phyloP scores from a whole-genome alignment of 1,140 invertebrate species.

The Trichogramma pretiosum region DNA sequence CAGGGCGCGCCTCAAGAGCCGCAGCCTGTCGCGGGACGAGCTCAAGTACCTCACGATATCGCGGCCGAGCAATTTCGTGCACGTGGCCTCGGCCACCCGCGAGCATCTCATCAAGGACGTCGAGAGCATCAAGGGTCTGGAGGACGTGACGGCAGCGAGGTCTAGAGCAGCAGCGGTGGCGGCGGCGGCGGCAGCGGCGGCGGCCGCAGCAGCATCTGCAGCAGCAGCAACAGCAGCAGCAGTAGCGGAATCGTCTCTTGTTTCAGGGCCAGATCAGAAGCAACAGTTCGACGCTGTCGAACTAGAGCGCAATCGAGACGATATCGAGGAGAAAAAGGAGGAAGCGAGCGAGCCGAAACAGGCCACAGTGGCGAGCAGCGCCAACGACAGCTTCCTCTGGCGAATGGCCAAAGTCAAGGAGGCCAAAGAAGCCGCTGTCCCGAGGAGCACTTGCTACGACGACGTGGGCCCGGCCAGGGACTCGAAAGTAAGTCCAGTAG shows the following conservation, averaged over 20 bases:
- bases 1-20: constrained; percentile 8
- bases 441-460: constrained; percentile 4
- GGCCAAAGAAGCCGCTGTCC: not conserved
- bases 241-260: too few species aligned
- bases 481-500: too few species aligned
- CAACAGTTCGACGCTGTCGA: too few species aligned
- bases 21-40: constrained; percentile 23
- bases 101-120: constrained; percentile 21
- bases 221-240: too few species aligned
- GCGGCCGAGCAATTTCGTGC: constrained; percentile 36
- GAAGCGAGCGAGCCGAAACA: constrained; percentile 13
- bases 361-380: too few species aligned
- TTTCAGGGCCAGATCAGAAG: too few species aligned
- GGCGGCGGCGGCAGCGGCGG: not conserved
- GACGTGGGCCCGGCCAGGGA: constrained; percentile 5
- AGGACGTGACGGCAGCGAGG: too few species aligned
- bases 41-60: constrained; percentile 29
- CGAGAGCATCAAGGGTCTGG: constrained; percentile 2
- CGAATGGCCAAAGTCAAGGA: not conserved
- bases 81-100: constrained; percentile 35
- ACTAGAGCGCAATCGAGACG: too few species aligned
- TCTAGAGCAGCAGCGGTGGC: too few species aligned
- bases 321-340: constrained; percentile 12
- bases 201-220: too few species aligned
- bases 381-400: not conserved